phyloP scores from a whole-genome alignment of 2,888 invertebrate genomes.

The Caradrina clavipalpis region DNA sequence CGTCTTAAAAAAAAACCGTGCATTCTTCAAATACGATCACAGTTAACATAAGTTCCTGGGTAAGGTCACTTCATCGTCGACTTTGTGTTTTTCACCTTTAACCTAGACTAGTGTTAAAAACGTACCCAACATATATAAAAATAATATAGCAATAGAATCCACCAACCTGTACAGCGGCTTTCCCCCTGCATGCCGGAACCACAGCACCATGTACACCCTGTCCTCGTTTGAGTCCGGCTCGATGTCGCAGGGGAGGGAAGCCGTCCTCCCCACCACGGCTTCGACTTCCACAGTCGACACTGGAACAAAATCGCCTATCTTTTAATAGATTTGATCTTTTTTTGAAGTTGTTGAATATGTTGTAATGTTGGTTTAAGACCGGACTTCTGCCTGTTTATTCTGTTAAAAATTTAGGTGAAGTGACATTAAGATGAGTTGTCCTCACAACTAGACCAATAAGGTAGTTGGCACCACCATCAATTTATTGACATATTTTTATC shows the following conservation, averaged over 20 bases:
- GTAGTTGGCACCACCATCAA: too few relatives aligned
- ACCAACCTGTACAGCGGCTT: slow-evolving; percentile 97
- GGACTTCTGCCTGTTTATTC: not conserved
- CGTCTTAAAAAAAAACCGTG: too few relatives aligned
- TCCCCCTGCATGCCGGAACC: slow-evolving; percentile 96
- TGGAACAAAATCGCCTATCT: slow-evolving; percentile 87
- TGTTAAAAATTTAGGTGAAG: too few relatives aligned
- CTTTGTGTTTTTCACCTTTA: too few relatives aligned
- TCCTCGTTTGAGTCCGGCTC: slow-evolving; percentile 96
- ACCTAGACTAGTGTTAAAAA: too few relatives aligned
- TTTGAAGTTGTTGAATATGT: not conserved
- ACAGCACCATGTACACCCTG: slow-evolving; percentile 97
- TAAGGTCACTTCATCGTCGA: too few relatives aligned
- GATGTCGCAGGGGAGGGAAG: slow-evolving; percentile 97
- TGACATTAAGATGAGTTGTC: too few relatives aligned
- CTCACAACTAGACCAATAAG: too few relatives aligned
- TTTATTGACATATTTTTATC: too few relatives aligned
- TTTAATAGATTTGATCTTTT: slow-evolving; percentile 58
- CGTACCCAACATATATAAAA: too few relatives aligned
- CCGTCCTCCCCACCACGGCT: slow-evolving; percentile 95
- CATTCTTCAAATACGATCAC: too few relatives aligned
- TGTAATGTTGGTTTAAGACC: not conserved
- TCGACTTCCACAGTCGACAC: slow-evolving; percentile 92
- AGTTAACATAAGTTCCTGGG: too few relatives aligned
- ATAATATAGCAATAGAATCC: not conserved